phyloP scores from a whole-genome alignment of 2,797 vertebrate genomes.

The Paratrypauchen microcephalus region DNA sequence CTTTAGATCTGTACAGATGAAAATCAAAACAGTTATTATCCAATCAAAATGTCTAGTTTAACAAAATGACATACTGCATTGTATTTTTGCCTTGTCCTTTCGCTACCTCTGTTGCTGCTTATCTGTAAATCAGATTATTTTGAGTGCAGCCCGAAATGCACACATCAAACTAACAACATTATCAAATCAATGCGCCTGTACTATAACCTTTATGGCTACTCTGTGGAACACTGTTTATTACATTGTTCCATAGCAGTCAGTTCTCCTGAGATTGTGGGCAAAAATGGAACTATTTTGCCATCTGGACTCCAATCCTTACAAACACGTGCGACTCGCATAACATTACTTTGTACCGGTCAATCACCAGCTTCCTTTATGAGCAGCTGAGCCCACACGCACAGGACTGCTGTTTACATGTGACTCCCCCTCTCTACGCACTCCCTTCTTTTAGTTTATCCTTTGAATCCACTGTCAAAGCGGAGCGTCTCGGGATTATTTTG shows the following conservation, averaged over 20 bases:
- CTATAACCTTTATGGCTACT: background rate
- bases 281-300: conserved; percentile 42
- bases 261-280: conserved; percentile 1
- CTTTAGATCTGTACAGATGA: background rate
- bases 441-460: conserved; percentile 16
- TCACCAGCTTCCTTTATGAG: conserved; percentile 30
- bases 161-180: background rate
- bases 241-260: background rate
- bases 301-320: conserved; percentile 61
- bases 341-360: conserved; percentile 29
- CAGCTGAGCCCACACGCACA: conserved; percentile 15
- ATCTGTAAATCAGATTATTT: conserved; percentile 9
- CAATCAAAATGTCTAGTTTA: background rate
- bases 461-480: conserved; percentile 8
- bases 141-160: background rate
- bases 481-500: background rate
- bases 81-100: background rate
- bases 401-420: conserved; percentile 23
- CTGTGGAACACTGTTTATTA: background rate
- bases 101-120: background rate
- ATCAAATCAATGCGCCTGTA: background rate
- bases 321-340: conserved; percentile 34
- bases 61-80: no score
- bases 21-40: background rate
- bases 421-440: conserved; percentile 6